phyloP scores from a whole-genome alignment of 2,113 vertebrate species.

The Perognathus longimembris region DNA sequence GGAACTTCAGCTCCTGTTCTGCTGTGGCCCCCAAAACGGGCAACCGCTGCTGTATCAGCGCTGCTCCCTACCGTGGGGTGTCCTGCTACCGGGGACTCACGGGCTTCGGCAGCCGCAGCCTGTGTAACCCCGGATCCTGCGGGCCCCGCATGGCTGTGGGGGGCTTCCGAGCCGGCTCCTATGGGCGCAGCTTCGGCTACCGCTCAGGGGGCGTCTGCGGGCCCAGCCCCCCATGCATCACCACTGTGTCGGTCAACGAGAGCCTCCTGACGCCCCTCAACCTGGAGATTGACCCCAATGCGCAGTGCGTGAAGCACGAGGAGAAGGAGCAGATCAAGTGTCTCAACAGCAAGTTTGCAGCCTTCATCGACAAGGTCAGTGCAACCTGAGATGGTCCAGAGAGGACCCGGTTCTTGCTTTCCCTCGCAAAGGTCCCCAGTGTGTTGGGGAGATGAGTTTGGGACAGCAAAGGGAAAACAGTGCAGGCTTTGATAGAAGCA shows the following conservation, averaged over 20 bases:
- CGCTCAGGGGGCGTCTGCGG: constrained; percentile 47
- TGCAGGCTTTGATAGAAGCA: neutral
- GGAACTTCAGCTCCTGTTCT: constrained; percentile 79
- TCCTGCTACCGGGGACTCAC: constrained; percentile 68
- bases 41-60: constrained; percentile 67
- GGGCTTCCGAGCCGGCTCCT: constrained; percentile 22
- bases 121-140: neutral
- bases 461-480: neutral
- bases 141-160: constrained; percentile 63
- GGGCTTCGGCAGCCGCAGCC: constrained; percentile 74
- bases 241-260: constrained; percentile 77
- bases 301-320: constrained; percentile 83
- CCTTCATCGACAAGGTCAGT: constrained; percentile 90
- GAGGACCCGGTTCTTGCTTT: neutral
- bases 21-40: constrained; percentile 69
- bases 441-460: neutral
- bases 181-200: constrained; percentile 55
- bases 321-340: constrained; percentile 92
- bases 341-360: constrained; percentile 91
- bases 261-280: constrained; percentile 76
- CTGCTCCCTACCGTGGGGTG: constrained; percentile 43
- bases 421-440: accelerated
- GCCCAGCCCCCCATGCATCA: constrained; percentile 67
- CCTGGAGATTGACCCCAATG: constrained; percentile 79
- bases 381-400: neutral